Evolutionary conservation across 2,888 invertebrate species (phyloP), one percentile per base, ranked within the genome.

Genomic region (Heteromurus nitidus): DNA sequence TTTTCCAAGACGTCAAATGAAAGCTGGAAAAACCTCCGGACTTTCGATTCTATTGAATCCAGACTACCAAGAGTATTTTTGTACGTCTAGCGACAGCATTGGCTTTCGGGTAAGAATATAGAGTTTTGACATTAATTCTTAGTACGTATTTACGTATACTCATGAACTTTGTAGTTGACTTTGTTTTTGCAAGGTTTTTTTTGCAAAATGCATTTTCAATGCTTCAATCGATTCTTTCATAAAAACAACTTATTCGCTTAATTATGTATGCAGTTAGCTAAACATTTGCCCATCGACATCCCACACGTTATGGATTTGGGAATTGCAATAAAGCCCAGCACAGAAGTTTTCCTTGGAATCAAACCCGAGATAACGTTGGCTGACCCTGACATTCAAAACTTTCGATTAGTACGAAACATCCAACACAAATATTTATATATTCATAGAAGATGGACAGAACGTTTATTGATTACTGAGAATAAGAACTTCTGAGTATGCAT

Each of bases 21-120:
- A 70, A n/a, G 69, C 82, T 31, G 85, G 83, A 22, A 82, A 83
- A 64, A 67, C 76, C 0, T 83, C 72, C 1, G 85, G 85, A 5
- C 53, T 85, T 2, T 84, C 84, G 3, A 73, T 85, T 50, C 81
- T 85, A 11, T 62, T 85, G n/a, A 81, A 85, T 64, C 85, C 85
- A 22, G 83, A 83, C 62, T 36, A 83, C n/a, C 67, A 82, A 5
- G 82, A 84, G 47, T 85, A 85, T 58, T 85, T 80, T 55, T 85
- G 85, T 42, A 83, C 85, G 22, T 77, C 82, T 0, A 80, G 83
- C 20, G 85, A 85, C 70, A 80, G 83, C 16, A 72, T 74, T 62
- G 85, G 84, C 1, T 85, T 85, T 70, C 79, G 81, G 47, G 84
- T 85, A 72, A 64, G 7, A 13, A 50, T 62, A 3, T n/a, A 50